phyloP scores from a whole-genome alignment of 2,888 invertebrate species.

The Onthophagus sagittarius region DNA sequence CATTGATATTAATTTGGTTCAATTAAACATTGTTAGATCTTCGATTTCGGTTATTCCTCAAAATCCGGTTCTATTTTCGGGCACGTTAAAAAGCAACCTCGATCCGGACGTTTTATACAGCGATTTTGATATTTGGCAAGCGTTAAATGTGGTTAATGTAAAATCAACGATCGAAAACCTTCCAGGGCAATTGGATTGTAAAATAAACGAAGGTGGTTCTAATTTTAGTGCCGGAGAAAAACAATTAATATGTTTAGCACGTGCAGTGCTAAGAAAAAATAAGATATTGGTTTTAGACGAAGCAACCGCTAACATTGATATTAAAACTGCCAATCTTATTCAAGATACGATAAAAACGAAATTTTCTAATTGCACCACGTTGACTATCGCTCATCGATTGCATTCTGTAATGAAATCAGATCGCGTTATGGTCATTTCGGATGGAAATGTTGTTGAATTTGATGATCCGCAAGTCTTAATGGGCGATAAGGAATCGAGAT shows the following conservation, averaged over 20 bases:
- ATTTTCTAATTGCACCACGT: constrained; percentile 70
- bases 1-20: constrained; percentile 64
- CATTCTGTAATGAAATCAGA: constrained; percentile 82
- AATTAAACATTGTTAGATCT: constrained; percentile 69
- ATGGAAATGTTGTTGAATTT: constrained; percentile 68
- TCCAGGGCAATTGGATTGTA: constrained; percentile 61
- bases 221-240: constrained; percentile 51
- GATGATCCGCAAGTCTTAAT: constrained; percentile 68
- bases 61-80: constrained; percentile 81
- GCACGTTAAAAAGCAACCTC: constrained; percentile 79
- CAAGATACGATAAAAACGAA: constrained; percentile 68
- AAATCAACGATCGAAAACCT: constrained; percentile 60
- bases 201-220: constrained; percentile 63
- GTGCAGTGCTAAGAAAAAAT: constrained; percentile 53
- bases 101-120: constrained; percentile 79
- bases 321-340: constrained; percentile 68
- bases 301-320: constrained; percentile 77
- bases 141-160: constrained; percentile 73
- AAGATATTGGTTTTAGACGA: constrained; percentile 53
- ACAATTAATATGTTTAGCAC: constrained; percentile 65
- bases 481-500: constrained; percentile 56
- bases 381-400: constrained; percentile 77
- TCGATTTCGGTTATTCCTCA: constrained; percentile 81
- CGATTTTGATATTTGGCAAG: constrained; percentile 76
- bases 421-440: constrained; percentile 74